Evolutionary conservation across 2,888 invertebrate species (phyloP).

Genomic region (Eupithecia inturbata): DNA sequence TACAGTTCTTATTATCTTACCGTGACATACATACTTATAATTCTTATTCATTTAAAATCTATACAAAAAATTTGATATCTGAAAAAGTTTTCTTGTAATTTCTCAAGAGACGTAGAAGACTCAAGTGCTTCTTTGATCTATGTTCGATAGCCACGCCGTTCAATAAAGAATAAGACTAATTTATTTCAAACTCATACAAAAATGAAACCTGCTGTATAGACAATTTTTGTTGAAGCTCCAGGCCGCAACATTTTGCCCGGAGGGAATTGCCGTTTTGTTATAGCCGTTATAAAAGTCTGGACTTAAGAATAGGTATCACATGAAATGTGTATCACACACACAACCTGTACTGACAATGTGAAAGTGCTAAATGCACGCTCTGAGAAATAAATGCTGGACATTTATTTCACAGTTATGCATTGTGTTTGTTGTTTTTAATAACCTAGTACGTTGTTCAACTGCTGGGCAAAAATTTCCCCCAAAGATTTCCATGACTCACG

Average conservation of each 20-base stretch:
- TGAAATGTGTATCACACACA: too few species aligned
- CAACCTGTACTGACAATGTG: too few species aligned
- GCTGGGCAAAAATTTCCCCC: too few species aligned
- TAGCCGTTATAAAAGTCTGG: slow-evolving; percentile 17
- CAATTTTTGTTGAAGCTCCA: slow-evolving; percentile 23
- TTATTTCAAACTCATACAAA: neutral
- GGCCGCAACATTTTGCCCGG: slow-evolving; percentile 14
- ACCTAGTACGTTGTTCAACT: too few species aligned
- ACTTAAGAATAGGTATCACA: too few species aligned
- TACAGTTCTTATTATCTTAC: neutral
- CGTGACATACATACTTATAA: neutral
- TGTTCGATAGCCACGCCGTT: slow-evolving; percentile 12
- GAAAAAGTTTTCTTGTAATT: neutral
- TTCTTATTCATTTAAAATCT: neutral
- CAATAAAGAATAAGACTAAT: neutral
- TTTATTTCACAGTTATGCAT: too few species aligned
- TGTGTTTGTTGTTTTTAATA: too few species aligned
- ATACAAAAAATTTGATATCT: too few species aligned
- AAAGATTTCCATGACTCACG: too few species aligned
- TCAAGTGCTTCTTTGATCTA: neutral
- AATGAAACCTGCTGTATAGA: neutral
- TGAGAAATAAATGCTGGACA: too few species aligned
- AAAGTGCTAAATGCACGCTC: too few species aligned
- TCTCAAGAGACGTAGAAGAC: neutral
- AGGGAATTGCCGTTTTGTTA: slow-evolving; percentile 16